These are phyloP conservation scores for Anguilla pacifica DNA, from an alignment of 2,797 vertebrate species.

Conservation along the genomic window DNA sequence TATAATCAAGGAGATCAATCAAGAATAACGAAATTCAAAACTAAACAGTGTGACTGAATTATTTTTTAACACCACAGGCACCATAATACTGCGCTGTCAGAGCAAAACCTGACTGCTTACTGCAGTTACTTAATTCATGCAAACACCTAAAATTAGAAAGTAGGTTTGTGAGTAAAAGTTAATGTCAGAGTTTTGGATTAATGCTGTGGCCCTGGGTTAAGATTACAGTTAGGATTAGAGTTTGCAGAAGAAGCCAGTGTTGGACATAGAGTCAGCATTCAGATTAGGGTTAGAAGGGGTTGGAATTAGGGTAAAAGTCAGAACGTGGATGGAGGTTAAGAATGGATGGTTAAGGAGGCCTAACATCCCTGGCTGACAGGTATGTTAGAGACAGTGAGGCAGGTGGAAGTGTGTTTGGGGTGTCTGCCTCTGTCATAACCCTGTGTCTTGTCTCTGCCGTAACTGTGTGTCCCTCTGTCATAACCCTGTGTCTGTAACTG, in stretches of 20 bases:
- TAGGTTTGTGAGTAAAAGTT: conserved; percentile 70
- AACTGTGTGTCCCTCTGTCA: not conserved
- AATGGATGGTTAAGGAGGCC: not conserved
- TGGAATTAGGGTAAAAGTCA: conserved; percentile 8
- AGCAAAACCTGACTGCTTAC: not conserved
- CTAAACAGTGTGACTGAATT: not conserved
- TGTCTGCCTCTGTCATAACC: not conserved
- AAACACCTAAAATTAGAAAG: conserved; percentile 60
- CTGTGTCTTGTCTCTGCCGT: not conserved
- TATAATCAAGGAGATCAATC: not conserved
- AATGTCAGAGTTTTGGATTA: conserved; percentile 64
- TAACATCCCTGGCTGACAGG: not conserved
- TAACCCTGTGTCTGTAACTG: not conserved
- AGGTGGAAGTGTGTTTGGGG: not conserved
- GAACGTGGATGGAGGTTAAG: conserved; percentile 22
- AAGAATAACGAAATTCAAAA: not conserved
- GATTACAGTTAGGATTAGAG: conserved; percentile 60
- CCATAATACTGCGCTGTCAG: not conserved
- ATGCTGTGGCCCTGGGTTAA: conserved; percentile 56
- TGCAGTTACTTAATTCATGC: not conserved
- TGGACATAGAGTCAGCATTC: conserved; percentile 22
- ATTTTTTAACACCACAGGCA: not conserved
- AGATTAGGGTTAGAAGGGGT: conserved; percentile 17
- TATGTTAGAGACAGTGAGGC: not conserved
- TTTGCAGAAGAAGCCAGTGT: conserved; percentile 2